phyloP scores from a whole-genome alignment of 92 coral and sea anemone genomes.

The Epizoanthus stellaris region DNA sequence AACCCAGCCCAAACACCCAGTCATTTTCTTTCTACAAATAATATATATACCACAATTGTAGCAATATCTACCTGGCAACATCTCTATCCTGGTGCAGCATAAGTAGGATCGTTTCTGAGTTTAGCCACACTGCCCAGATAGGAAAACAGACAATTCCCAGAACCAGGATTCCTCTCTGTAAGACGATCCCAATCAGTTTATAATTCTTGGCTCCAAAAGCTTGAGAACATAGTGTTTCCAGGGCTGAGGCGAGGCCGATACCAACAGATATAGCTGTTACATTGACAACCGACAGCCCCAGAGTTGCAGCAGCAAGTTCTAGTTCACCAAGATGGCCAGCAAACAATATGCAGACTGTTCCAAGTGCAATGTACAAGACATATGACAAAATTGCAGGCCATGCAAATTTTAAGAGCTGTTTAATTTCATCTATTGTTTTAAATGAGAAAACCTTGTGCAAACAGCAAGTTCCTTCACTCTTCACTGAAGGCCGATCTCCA shows the following conservation, averaged over 20 bases:
- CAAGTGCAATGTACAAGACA: conserved; percentile 30
- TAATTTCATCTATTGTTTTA: conserved; percentile 46
- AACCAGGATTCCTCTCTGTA: conserved; percentile 72
- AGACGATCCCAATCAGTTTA: conserved; percentile 63
- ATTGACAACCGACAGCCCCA: conserved; percentile 62
- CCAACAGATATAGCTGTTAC: conserved; percentile 70
- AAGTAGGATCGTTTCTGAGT: conserved; percentile 60
- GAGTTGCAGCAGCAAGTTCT: conserved; percentile 74
- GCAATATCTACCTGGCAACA: conserved; percentile 24
- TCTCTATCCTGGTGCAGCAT: conserved; percentile 44
- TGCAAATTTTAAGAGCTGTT: conserved; percentile 56
- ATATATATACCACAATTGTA: background rate
- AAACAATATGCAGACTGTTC: conserved; percentile 69
- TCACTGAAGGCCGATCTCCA: too few relatives aligned
- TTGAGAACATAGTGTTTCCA: conserved; percentile 83
- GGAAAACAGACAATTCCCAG: conserved; percentile 57
- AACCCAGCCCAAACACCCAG: background rate
- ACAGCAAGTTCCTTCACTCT: background rate
- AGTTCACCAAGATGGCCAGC: conserved; percentile 79
- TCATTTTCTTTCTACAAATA: background rate
- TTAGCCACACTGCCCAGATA: conserved; percentile 67
- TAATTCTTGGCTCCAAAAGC: conserved; percentile 84
- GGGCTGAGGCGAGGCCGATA: conserved; percentile 68
- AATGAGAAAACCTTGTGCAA: conserved; percentile 40
- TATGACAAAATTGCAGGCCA: conserved; percentile 73